A percentile compares a stretch with the other conserved stretches of the same genome.
Evolutionary conservation across 2,797 vertebrate genomes (phyloP).

Genomic region (Aplochiton taeniatus): DNA sequence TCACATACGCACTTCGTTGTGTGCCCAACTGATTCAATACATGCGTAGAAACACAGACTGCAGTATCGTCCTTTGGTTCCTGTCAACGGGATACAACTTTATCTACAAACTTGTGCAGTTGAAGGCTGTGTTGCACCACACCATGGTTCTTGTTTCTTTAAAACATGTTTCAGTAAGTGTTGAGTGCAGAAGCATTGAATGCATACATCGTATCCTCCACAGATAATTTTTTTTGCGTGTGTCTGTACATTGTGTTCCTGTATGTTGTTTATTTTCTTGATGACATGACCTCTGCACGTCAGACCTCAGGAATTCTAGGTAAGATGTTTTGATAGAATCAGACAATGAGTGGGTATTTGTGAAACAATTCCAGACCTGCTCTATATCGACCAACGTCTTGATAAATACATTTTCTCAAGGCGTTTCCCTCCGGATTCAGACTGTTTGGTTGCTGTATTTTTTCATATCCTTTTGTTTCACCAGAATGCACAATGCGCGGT

Average conservation of each 20-base stretch:
- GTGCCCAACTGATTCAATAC: not conserved
- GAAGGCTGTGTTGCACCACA: constrained; percentile 54
- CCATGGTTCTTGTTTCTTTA: constrained; percentile 49
- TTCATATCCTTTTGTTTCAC: constrained; percentile 62
- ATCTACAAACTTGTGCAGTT: no score
- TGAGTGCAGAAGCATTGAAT: constrained; percentile 52
- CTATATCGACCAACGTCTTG: constrained; percentile 21
- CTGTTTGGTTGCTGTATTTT: constrained; percentile 8
- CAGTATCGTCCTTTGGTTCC: constrained; percentile 6
- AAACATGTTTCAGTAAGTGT: constrained; percentile 59
- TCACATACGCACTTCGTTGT: not conserved
- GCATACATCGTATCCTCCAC: constrained; percentile 48
- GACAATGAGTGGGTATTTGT: constrained; percentile 4
- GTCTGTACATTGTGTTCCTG: no score
- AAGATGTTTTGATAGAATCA: constrained; percentile 20
- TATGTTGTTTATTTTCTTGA: constrained; percentile 29
- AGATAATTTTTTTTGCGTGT: constrained; percentile 24
- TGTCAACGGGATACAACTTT: constrained; percentile 54
- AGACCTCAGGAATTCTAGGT: constrained; percentile 33
- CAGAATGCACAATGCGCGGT: constrained; percentile 50
- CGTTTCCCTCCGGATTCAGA: constrained; percentile 29
- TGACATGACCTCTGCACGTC: constrained; percentile 46
- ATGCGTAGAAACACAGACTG: not conserved
- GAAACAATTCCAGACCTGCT: constrained; percentile 35
- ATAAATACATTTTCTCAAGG: no score